phyloP scores from a whole-genome alignment of 2,888 invertebrate genomes.

The Fissipunctia ypsillon region DNA sequence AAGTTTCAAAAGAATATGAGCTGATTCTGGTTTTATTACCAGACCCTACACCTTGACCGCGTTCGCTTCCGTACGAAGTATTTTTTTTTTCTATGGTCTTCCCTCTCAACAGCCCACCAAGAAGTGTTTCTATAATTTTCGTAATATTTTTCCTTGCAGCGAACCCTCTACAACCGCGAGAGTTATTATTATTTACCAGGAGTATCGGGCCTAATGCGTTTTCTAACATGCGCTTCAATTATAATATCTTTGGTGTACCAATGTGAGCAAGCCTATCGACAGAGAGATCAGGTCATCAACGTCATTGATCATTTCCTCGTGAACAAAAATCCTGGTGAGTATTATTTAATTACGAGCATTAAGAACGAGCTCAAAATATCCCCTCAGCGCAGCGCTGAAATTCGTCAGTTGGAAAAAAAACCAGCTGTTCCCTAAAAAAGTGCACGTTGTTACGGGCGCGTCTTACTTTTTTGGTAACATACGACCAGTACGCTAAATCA shows the following conservation, averaged over 20 bases:
- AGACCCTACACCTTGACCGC: no score
- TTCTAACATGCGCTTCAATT: slow-evolving; percentile 74
- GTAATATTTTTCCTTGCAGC: slow-evolving; percentile 63
- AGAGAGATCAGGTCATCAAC: slow-evolving; percentile 74
- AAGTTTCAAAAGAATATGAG: neutral
- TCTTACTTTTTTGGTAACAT: neutral
- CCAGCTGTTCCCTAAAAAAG: neutral
- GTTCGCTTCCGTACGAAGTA: neutral
- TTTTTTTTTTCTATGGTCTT: neutral
- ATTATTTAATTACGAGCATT: neutral
- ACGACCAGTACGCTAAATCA: no score
- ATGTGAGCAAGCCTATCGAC: slow-evolving; percentile 78
- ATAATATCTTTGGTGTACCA: slow-evolving; percentile 75
- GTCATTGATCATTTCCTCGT: slow-evolving; percentile 79
- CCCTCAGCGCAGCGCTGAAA: neutral
- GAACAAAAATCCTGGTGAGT: slow-evolving; percentile 78
- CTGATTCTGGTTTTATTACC: neutral
- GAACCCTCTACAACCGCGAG: slow-evolving; percentile 62
- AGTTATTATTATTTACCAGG: slow-evolving; percentile 71
- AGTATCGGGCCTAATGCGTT: slow-evolving; percentile 73
- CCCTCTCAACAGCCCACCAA: neutral
- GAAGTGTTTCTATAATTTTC: neutral
- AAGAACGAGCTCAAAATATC: neutral
- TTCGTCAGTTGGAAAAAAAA: neutral
- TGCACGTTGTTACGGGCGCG: neutral